Conservation (phyloP, 35 echinoderm and acorn worm species). For the Strongylocentrotus purpuratus region DNA sequence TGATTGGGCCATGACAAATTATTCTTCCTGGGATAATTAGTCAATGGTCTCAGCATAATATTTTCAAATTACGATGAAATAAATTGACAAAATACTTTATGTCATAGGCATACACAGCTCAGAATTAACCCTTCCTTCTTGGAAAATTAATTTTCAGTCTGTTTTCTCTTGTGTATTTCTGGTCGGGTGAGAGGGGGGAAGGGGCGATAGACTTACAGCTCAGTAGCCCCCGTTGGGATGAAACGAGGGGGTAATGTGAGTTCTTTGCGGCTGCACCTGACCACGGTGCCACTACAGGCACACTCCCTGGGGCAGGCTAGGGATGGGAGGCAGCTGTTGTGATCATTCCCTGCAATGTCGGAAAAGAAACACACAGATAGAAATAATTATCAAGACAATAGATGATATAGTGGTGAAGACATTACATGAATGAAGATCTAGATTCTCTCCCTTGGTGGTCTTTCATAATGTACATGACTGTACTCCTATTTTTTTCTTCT, state of each 20-base stretch:
- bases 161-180: no score
- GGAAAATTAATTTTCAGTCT: background rate
- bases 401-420: no score
- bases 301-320: constrained; percentile 90
- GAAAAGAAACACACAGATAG: background rate
- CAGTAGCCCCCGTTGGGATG: constrained; percentile 88
- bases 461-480: no score
- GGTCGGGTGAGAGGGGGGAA: background rate
- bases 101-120: no score
- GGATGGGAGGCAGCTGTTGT: constrained; percentile 92
- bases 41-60: no score
- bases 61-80: no score
- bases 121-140: background rate
- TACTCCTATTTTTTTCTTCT: no score
- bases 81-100: no score
- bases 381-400: background rate
- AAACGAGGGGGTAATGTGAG: constrained; percentile 78
- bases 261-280: constrained; percentile 92
- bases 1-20: no score
- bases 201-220: constrained; percentile 79
- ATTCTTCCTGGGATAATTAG: no score
- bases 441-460: no score
- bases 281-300: constrained; percentile 90
- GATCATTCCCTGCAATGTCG: constrained; percentile 72
- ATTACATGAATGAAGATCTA: no score